Evolutionary conservation across 1,140 invertebrate genomes (phyloP), one percentile per base, ranked within the genome.

Genomic region (Lasioglossum albipes): DNA sequence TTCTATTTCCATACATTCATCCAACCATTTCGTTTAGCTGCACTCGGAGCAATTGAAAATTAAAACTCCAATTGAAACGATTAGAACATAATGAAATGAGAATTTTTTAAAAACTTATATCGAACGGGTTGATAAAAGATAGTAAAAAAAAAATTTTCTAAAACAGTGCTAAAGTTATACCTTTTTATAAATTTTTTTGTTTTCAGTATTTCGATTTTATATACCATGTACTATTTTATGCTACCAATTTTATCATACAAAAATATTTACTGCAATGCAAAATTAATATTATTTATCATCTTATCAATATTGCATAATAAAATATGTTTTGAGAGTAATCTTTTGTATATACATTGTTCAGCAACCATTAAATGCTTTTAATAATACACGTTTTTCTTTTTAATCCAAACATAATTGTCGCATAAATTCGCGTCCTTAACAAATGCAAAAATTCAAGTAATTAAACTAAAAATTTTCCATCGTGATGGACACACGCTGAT

Each of bases 201-300:
- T 41, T 67, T 61, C 18, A 45, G 27, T 18, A 42, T 67, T 5
- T 42, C 36, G 18, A 57, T 67, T 18, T 70, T 13, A 9, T 45
- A 68, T 27, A 68, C 16, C 3, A 62, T 7, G 10, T 18, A 36
- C 16, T 77, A 69, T 69, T 69, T 61, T 61, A 18, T 20, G 68
- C 61, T 22, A 36, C n/a, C 16, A 59, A 36, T 27, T 54, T 69
- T 45, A 69, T 42, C 13, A 36, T 77, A 77, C 18, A 77, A 77
- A 77, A 77, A 77, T 77, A 77, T 49, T 36, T 49, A 49, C 7
- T 70, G 27, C 9, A n/a, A 22, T 77, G 54, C 18, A 77, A 71
- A 27, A 71, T 61, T 77, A 70, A 9, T 62, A 70, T 12, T 77
- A 31, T 7, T n/a, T 70, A 49, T 49, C 12, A 41, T 42, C 20